phyloP scores from a whole-genome alignment of 2,113 vertebrate genomes.

The Chloropsis hardwickii region DNA sequence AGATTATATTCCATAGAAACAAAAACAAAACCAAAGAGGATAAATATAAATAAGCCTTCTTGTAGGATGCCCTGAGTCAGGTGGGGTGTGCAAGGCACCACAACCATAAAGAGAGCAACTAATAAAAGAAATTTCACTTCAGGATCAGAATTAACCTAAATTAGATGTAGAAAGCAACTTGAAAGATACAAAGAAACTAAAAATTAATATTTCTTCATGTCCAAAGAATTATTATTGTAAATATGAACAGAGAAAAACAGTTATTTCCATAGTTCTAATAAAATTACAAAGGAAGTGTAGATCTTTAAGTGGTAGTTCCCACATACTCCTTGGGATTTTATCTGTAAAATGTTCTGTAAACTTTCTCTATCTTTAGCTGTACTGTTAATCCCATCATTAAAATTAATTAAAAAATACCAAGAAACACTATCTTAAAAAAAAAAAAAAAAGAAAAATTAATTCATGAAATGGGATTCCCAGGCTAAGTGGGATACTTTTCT shows the following conservation, averaged over 20 bases:
- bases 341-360: neutral
- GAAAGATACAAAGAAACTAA: neutral
- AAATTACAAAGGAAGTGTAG: neutral
- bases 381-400: neutral
- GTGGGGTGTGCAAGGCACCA: neutral
- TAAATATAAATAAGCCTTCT: neutral
- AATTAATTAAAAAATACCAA: neutral
- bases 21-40: neutral
- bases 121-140: neutral
- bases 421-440: neutral
- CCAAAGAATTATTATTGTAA: neutral
- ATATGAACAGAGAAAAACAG: neutral
- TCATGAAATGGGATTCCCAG: neutral
- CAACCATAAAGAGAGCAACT: neutral
- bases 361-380: neutral
- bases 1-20: neutral
- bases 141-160: neutral
- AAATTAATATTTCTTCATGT: neutral
- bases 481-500: neutral
- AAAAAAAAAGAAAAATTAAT: neutral
- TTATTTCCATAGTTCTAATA: neutral
- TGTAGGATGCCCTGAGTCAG: neutral
- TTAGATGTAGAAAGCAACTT: neutral
- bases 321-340: neutral
- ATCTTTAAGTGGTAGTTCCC: neutral